Conservation (phyloP, 2,888 invertebrate genomes). For the Pseudanteris insignis region DNA sequence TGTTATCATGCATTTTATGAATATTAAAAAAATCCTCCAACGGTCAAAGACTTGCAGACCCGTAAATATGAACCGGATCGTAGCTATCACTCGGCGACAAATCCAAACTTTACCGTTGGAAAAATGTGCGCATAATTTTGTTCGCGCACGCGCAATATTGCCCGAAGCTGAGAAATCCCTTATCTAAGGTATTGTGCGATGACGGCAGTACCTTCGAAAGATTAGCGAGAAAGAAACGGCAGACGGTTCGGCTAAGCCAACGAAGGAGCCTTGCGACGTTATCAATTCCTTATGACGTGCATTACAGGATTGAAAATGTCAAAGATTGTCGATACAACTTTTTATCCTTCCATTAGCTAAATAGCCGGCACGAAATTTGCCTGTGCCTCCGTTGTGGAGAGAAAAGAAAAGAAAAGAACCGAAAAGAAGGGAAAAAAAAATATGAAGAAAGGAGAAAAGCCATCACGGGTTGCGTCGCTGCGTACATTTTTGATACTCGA, state of each 20-base stretch:
- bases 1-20: too few relatives aligned
- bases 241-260: conserved; percentile 28
- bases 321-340: conserved; percentile 55
- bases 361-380: conserved; percentile 53
- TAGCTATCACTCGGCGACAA: too few relatives aligned
- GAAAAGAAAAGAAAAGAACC: too few relatives aligned
- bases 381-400: conserved; percentile 19
- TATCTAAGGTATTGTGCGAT: conserved; percentile 57
- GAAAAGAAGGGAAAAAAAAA: too few relatives aligned
- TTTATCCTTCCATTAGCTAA: conserved; percentile 60
- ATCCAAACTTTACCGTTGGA: too few relatives aligned
- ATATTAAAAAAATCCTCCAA: too few relatives aligned
- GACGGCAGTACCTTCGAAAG: conserved; percentile 49
- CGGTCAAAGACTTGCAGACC: background rate
- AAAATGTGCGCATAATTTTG: conserved; percentile 2
- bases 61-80: too few relatives aligned
- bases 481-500: conserved; percentile 34
- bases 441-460: conserved; percentile 16
- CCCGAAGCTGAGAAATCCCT: conserved; percentile 49
- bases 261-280: conserved; percentile 42
- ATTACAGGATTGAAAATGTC: conserved; percentile 57
- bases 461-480: conserved; percentile 14
- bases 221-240: conserved; percentile 46
- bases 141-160: conserved; percentile 47
- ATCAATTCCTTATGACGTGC: conserved; percentile 58